Percentiles rank a stretch among this genome's conserved stretches.
phyloP scores from a whole-genome alignment of 92 coral and sea anemone species.

The Epizoanthus fatuus region DNA sequence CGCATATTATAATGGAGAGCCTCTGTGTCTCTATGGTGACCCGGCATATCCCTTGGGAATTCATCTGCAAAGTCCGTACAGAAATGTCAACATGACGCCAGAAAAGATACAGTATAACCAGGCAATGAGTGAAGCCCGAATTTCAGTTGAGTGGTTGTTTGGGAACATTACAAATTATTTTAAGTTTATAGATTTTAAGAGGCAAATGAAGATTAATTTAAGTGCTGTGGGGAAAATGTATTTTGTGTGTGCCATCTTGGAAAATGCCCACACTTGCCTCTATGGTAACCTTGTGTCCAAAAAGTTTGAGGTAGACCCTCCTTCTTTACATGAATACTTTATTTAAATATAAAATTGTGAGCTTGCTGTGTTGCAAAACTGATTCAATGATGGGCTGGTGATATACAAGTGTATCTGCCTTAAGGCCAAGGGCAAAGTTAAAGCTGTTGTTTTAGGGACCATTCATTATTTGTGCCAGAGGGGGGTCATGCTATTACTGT shows the following conservation, averaged over 20 bases:
- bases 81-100: slow-evolving; percentile 17
- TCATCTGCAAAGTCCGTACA: slow-evolving; percentile 36
- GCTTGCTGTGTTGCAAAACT: too few species aligned
- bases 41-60: slow-evolving; percentile 3
- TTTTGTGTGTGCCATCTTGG: slow-evolving; percentile 10
- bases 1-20: slow-evolving; percentile 24
- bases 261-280: slow-evolving; percentile 31
- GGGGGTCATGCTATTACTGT: too few species aligned
- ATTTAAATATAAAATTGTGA: background rate
- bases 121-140: background rate
- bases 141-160: slow-evolving; percentile 34
- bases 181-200: slow-evolving; percentile 1
- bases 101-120: slow-evolving; percentile 12
- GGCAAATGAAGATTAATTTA: slow-evolving; percentile 32
- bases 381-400: too few species aligned
- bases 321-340: background rate
- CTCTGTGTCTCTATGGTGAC: slow-evolving; percentile 19
- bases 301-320: slow-evolving; percentile 9
- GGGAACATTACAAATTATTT: slow-evolving; percentile 44
- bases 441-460: too few species aligned
- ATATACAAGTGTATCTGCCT: too few species aligned
- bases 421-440: too few species aligned
- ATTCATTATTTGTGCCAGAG: too few species aligned
- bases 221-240: slow-evolving; percentile 15
- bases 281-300: slow-evolving; percentile 27